Percentiles rank a stretch among this genome's conserved stretches.
These are phyloP conservation scores for Scotopteryx bipunctaria DNA, from an alignment of 2,888 invertebrate genomes.

Conservation along the genomic window DNA sequence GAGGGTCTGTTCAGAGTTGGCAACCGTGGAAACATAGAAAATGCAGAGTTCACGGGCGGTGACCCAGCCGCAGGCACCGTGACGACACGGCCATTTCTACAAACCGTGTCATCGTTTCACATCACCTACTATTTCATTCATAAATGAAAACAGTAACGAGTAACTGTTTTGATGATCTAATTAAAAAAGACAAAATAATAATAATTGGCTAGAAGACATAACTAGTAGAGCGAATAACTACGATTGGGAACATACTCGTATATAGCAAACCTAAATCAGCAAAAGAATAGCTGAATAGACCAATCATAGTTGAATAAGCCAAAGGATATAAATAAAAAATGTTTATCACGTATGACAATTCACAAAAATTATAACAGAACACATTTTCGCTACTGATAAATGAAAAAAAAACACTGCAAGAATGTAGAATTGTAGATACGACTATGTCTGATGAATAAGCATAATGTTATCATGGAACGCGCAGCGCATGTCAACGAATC, in stretches of 20 bases:
- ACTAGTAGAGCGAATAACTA: too few relatives aligned
- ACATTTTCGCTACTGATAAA: neutral
- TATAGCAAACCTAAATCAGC: too few relatives aligned
- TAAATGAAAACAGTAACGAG: slow-evolving; percentile 7
- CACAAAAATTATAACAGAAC: neutral
- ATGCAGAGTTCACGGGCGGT: slow-evolving; percentile 76
- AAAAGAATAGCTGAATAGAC: too few relatives aligned
- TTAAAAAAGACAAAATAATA: too few relatives aligned
- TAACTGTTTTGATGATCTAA: neutral
- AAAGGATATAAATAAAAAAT: neutral
- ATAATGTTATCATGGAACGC: slow-evolving; percentile 33
- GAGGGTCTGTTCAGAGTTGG: slow-evolving; percentile 3
- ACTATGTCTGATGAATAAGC: slow-evolving; percentile 23
- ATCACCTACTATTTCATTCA: slow-evolving; percentile 28
- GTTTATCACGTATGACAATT: too few relatives aligned
- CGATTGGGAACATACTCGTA: too few relatives aligned
- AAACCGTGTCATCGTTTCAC: slow-evolving; percentile 25
- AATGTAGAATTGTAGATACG: too few relatives aligned
- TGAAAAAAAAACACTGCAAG: slow-evolving; percentile 6
- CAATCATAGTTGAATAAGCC: neutral
- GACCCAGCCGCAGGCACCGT: slow-evolving; percentile 68
- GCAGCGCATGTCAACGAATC: slow-evolving; percentile 33
- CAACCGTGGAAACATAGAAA: slow-evolving; percentile 53
- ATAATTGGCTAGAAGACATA: too few relatives aligned
- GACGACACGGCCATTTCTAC: slow-evolving; percentile 46